Conservation (phyloP, 2,888 invertebrate genomes). For the Drosophila nigricruria region DNA sequence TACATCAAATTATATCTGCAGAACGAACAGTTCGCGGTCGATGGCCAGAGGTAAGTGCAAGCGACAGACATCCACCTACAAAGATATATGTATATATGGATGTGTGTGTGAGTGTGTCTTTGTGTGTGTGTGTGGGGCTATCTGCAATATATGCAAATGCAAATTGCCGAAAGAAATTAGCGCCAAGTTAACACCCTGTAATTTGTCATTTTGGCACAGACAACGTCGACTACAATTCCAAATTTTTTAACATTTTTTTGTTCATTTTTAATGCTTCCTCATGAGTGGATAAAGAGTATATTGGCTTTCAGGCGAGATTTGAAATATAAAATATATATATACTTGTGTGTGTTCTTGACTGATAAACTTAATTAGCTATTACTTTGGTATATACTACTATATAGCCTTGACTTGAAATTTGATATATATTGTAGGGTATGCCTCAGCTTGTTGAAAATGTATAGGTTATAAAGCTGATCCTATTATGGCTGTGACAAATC, state of each 20-base stretch:
- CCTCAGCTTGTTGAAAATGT: too few species aligned
- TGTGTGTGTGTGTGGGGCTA: not conserved
- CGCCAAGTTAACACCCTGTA: constrained; percentile 82
- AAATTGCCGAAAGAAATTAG: constrained; percentile 71
- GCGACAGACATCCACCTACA: not conserved
- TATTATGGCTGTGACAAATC: too few species aligned
- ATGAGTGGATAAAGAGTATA: not conserved
- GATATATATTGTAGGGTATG: too few species aligned
- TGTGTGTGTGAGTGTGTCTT: not conserved
- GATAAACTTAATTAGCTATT: too few species aligned
- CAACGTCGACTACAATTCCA: constrained; percentile 54
- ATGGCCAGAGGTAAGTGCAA: constrained; percentile 89
- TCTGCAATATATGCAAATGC: constrained; percentile 51
- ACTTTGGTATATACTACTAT: too few species aligned
- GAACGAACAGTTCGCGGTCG: constrained; percentile 97
- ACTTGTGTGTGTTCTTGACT: too few species aligned
- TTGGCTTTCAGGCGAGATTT: not conserved
- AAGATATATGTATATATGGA: not conserved
- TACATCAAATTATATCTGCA: constrained; percentile 96
- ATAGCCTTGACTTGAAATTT: too few species aligned
- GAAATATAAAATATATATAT: not conserved
- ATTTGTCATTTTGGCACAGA: constrained; percentile 84
- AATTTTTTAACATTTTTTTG: constrained; percentile 19
- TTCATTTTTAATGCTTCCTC: constrained; percentile 6
- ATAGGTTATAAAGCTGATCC: too few species aligned